Evolutionary conservation across 2,888 invertebrate species (phyloP).

Genomic region (Dolichopus griseipennis): DNA sequence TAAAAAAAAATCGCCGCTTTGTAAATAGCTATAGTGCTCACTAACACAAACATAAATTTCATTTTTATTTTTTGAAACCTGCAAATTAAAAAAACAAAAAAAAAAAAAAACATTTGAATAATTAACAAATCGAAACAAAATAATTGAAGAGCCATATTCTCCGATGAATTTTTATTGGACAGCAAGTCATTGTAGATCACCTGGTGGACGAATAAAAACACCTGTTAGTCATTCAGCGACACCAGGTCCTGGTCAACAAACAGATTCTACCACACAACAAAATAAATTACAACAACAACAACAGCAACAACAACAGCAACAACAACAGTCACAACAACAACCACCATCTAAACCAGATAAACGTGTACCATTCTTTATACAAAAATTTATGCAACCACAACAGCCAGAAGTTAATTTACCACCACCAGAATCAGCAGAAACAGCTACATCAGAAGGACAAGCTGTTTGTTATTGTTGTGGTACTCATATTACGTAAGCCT

Average conservation of each 20-base stretch:
- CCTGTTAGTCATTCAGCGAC: conserved; percentile 33
- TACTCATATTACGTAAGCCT: conserved; percentile 1
- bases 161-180: conserved; percentile 57
- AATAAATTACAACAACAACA: conserved; percentile 38
- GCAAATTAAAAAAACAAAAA: too few relatives aligned
- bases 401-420: conserved; percentile 20
- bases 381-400: conserved; percentile 31
- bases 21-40: background rate
- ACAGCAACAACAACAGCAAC: conserved; percentile 33
- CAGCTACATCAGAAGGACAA: background rate
- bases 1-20: too few relatives aligned
- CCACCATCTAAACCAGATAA: background rate
- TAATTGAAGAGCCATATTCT: conserved; percentile 34
- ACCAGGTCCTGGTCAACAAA: conserved; percentile 35
- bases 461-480: background rate
- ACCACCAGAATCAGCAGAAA: conserved; percentile 4
- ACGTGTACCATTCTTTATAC: conserved; percentile 21
- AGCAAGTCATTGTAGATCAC: conserved; percentile 58
- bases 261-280: conserved; percentile 47
- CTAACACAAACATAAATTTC: background rate
- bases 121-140: conserved; percentile 14
- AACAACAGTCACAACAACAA: conserved; percentile 46
- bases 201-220: conserved; percentile 55
- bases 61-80: conserved; percentile 1
- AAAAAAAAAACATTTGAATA: background rate